phyloP scores from a whole-genome alignment of 1,140 invertebrate species.

The Zaprionus ghesquierei region DNA sequence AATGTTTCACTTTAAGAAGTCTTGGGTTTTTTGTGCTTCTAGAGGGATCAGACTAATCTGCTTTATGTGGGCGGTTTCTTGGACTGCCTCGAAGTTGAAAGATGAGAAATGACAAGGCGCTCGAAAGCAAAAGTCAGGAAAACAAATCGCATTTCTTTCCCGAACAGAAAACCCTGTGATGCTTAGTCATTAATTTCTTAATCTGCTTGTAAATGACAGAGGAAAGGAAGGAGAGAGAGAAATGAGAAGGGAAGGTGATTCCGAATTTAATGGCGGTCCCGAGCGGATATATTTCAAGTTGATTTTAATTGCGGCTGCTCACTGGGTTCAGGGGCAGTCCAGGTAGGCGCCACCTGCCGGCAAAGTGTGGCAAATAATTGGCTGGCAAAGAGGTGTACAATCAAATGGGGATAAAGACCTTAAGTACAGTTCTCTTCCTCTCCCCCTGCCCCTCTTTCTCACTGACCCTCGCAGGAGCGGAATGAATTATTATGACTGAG shows the following conservation, averaged over 20 bases:
- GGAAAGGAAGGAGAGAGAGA: background rate
- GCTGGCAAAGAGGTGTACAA: background rate
- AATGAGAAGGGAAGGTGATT: background rate
- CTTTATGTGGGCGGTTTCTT: conserved; percentile 1
- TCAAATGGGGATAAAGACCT: background rate
- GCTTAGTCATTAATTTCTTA: conserved; percentile 27
- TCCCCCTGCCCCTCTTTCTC: background rate
- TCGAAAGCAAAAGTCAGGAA: conserved; percentile 10
- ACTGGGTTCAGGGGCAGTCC: conserved; percentile 9
- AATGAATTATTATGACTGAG: conserved; percentile 44
- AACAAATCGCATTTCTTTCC: background rate
- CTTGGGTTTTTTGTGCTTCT: background rate
- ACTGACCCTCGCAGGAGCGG: background rate
- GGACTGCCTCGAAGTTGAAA: conserved; percentile 21
- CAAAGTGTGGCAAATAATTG: background rate
- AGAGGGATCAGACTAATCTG: background rate
- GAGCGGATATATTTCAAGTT: conserved; percentile 7
- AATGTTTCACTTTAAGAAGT: background rate
- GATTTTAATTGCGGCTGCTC: conserved; percentile 28
- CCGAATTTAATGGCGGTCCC: background rate
- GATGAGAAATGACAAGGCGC: conserved; percentile 33
- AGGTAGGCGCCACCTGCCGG: background rate
- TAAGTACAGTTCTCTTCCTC: background rate
- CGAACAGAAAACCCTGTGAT: background rate
- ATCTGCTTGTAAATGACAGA: conserved; percentile 27